phyloP scores from a whole-genome alignment of 2,113 vertebrate species.

The Marmota monax region DNA sequence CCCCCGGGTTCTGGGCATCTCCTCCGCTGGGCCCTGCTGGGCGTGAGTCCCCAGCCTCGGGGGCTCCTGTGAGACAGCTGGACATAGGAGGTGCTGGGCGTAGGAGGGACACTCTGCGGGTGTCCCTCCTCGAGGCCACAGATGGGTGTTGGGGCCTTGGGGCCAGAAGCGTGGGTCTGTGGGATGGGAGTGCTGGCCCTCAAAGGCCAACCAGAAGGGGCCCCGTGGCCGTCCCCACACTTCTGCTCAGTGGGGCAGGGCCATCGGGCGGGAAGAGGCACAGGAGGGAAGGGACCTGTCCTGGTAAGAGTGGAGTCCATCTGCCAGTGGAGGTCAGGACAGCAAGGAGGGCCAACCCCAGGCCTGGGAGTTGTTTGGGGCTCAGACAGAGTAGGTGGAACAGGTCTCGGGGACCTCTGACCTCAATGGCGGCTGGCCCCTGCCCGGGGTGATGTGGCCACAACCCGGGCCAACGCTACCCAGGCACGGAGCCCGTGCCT shows the following conservation, averaged over 20 bases:
- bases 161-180: neutral
- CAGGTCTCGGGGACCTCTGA: neutral
- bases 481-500: neutral
- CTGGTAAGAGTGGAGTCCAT: too few species aligned
- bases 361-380: neutral
- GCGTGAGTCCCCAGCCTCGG: fast-evolving
- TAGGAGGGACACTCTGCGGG: too few species aligned
- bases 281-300: neutral
- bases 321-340: too few species aligned
- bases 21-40: neutral
- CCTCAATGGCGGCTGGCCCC: fast-evolving
- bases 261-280: neutral
- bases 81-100: too few species aligned
- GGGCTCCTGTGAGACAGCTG: neutral
- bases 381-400: too few species aligned
- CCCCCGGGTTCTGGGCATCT: too few species aligned
- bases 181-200: neutral
- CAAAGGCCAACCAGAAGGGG: neutral
- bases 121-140: neutral
- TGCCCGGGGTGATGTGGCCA: too few species aligned
- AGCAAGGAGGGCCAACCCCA: too few species aligned
- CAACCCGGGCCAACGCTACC: too few species aligned
- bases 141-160: neutral
- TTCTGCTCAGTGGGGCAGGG: neutral
- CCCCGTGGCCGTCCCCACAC: neutral